These are phyloP conservation scores for Lasioglossum malachurum DNA, from an alignment of 2,888 invertebrate genomes.

Conservation along the genomic window DNA sequence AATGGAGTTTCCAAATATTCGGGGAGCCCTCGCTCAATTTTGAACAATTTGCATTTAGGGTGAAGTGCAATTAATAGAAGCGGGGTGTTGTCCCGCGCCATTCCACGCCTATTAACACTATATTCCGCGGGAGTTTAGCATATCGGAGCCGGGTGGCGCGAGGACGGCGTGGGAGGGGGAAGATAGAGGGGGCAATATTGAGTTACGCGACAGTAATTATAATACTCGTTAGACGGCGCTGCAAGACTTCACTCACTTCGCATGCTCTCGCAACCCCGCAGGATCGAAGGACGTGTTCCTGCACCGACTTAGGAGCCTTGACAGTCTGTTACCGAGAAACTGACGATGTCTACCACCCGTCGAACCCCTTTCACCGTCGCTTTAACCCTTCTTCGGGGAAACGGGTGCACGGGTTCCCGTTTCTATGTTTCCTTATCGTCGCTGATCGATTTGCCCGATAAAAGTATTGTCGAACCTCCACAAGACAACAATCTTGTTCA, in stretches of 20 bases:
- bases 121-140: conserved; percentile 82
- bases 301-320: conserved; percentile 59
- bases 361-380: neutral
- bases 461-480: neutral
- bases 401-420: neutral
- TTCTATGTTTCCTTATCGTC: neutral
- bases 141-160: conserved; percentile 61
- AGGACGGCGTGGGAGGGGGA: neutral
- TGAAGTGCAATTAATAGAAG: conserved; percentile 85
- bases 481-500: neutral
- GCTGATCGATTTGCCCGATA: neutral
- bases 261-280: conserved; percentile 68
- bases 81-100: conserved; percentile 82
- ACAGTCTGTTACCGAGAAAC: conserved; percentile 62
- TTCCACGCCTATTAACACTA: conserved; percentile 84
- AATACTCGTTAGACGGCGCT: conserved; percentile 84
- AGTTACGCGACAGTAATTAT: conserved; percentile 84
- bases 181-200: conserved; percentile 78
- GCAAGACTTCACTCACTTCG: conserved; percentile 75
- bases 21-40: conserved; percentile 85
- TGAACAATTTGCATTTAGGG: conserved; percentile 85
- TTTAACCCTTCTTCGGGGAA: conserved; percentile 13
- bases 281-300: conserved; percentile 72
- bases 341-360: conserved; percentile 18
- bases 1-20: conserved; percentile 85